Evolutionary conservation across 2,888 invertebrate genomes (phyloP), one percentile per base, ranked within the genome.

Genomic region (Apocheima hispidaria): DNA sequence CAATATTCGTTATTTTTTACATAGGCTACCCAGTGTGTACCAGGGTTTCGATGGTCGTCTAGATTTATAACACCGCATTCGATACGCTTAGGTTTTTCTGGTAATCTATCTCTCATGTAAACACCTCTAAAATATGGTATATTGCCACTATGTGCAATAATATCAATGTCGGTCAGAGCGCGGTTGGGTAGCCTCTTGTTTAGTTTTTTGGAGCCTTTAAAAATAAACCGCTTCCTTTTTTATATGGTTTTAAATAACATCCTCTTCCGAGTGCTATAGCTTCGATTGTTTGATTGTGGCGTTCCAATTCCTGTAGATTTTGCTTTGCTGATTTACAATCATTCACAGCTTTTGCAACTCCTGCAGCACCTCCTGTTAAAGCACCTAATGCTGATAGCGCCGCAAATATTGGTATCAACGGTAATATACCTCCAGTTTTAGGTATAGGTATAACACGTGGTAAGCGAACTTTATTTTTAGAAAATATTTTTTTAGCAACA

Each of bases 21-120:
- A 14, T 58, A 58, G 12, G 60, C 60, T 53, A 60, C 60, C 60
- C 53, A 60, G 20, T 60, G 60, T 4, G 60, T 53, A 2, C 60
- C 60, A 4, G 4, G 5, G 18, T 20, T 16, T 20, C 4, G 4
- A 1, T 2, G 5, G 18, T 2, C 3, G 14, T 61, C 23, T 23
- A 23, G 5, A 23, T 23, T 23, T 2, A 23, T 23, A 23, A 23
- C 5, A 23, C 23, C 23, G 23, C 23, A 23, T 23, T 23, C 23
- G 5, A 23, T 23, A 23, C 5, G 23, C 23, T 23, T 23, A 2
- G 23, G 5, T 23, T 2, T 4, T 23, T 23, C 5, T 5, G 23
- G 23, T 23, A 23, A 23, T 5, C 5, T 23, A 5, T 23, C 23
- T 23, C 51, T 61, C 61, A 60, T 60, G 30, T 26, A 60, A 1